Conservation (phyloP, 2,113 vertebrate species). For the Catharus bicknelli region DNA sequence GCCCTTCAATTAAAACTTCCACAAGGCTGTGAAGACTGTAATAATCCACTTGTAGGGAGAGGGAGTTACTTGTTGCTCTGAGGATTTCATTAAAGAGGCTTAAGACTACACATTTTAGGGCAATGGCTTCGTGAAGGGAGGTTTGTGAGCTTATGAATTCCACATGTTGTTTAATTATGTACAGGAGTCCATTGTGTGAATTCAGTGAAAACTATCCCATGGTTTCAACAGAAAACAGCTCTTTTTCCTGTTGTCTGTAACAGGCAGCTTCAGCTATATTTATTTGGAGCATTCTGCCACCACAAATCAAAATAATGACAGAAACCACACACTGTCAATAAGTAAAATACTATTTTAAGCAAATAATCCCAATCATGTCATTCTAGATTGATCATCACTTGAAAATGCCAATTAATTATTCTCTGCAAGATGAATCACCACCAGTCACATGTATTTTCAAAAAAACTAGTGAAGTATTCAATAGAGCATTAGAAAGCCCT, state of each 20-base stretch:
- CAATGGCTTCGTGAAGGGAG: background rate
- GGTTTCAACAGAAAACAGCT: background rate
- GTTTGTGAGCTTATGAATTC: background rate
- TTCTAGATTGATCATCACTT: slow-evolving; percentile 56
- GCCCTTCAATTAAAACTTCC: slow-evolving; percentile 59
- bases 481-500: background rate
- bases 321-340: background rate
- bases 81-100: slow-evolving; percentile 45
- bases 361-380: slow-evolving; percentile 44
- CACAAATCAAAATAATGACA: slow-evolving; percentile 36
- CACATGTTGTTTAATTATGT: background rate
- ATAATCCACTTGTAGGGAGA: slow-evolving; percentile 55
- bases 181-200: background rate
- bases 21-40: slow-evolving; percentile 41
- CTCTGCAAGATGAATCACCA: slow-evolving; percentile 1
- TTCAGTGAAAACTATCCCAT: background rate
- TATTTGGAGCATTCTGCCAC: background rate
- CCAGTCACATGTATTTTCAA: slow-evolving; percentile 22
- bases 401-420: slow-evolving; percentile 60
- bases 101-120: slow-evolving; percentile 5
- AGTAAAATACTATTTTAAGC: slow-evolving; percentile 44
- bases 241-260: background rate
- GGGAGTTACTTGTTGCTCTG: slow-evolving; percentile 62
- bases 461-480: background rate
- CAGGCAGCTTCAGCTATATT: background rate